These are phyloP conservation scores for Lophura nycthemera DNA, from an alignment of 2,113 vertebrate species.

Conservation along the genomic window DNA sequence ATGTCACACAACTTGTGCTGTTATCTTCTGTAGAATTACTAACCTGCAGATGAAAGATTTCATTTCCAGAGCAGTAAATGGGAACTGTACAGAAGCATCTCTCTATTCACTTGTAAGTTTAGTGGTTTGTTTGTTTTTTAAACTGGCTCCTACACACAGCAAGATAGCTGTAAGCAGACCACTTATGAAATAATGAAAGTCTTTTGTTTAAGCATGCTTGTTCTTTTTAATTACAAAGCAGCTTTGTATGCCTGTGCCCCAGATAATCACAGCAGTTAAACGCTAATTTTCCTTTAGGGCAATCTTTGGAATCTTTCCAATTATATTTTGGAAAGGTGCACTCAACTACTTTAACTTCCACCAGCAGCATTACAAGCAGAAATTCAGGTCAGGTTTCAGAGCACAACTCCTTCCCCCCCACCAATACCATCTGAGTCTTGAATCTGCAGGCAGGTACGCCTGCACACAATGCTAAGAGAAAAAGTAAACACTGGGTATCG, in stretches of 20 bases:
- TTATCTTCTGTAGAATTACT: slow-evolving; percentile 22
- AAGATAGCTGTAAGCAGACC: slow-evolving; percentile 29
- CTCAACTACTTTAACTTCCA: no score
- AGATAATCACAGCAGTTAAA: not conserved
- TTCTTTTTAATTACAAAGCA: slow-evolving; percentile 22
- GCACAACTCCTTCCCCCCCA: not conserved
- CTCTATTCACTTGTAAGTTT: slow-evolving; percentile 42
- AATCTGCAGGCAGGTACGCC: not conserved
- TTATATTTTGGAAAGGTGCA: not conserved
- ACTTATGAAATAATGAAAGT: not conserved
- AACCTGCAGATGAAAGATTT: slow-evolving; percentile 35
- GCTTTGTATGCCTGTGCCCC: not conserved
- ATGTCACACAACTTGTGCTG: not conserved
- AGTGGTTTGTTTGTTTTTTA: not conserved
- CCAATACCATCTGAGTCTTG: not conserved
- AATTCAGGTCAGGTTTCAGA: not conserved
- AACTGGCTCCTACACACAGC: slow-evolving; percentile 21
- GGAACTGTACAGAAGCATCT: slow-evolving; percentile 27
- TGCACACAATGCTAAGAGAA: not conserved
- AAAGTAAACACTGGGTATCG: not conserved
- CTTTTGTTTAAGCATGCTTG: slow-evolving; percentile 3
- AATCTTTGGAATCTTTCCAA: not conserved
- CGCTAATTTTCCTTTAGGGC: not conserved
- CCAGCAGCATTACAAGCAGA: not conserved
- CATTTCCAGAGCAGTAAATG: slow-evolving; percentile 40